Evolutionary conservation across 2,888 invertebrate species (phyloP).

Genomic region (Euphydryas editha): DNA sequence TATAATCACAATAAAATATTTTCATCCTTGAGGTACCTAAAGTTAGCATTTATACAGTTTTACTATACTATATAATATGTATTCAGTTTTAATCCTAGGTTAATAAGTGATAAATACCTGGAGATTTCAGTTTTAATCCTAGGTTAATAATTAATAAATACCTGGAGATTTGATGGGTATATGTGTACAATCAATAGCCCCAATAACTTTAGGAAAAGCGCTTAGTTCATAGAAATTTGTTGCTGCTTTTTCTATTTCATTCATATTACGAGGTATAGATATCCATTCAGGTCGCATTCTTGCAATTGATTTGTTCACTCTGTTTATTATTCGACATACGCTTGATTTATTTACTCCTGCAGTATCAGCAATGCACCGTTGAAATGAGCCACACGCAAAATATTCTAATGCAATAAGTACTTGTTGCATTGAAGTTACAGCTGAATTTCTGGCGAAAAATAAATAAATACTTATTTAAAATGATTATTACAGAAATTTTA

Average conservation of each 20-base stretch:
- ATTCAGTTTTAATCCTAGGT: too few species aligned
- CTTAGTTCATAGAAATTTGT: not conserved
- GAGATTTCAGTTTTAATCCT: not conserved
- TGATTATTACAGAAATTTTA: too few species aligned
- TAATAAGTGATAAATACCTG: not conserved
- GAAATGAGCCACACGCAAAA: slow-evolving; percentile 13
- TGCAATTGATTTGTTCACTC: not conserved
- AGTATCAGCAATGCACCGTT: slow-evolving; percentile 15
- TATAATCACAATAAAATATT: too few species aligned
- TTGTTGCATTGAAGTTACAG: slow-evolving; percentile 13
- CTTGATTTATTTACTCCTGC: slow-evolving; percentile 12
- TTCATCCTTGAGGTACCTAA: too few species aligned
- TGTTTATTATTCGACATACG: not conserved
- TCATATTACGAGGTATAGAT: not conserved
- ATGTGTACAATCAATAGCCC: not conserved
- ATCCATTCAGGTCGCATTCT: not conserved
- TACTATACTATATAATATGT: too few species aligned
- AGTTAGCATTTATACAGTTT: too few species aligned
- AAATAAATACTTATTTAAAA: too few species aligned
- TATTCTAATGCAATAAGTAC: slow-evolving; percentile 10
- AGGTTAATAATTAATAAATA: too few species aligned
- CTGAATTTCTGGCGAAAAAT: not conserved
- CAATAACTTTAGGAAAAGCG: not conserved
- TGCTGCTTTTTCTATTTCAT: not conserved
- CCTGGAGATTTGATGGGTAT: not conserved